phyloP scores from a whole-genome alignment of 1,140 invertebrate genomes.

The Drosophila lacertosa region DNA sequence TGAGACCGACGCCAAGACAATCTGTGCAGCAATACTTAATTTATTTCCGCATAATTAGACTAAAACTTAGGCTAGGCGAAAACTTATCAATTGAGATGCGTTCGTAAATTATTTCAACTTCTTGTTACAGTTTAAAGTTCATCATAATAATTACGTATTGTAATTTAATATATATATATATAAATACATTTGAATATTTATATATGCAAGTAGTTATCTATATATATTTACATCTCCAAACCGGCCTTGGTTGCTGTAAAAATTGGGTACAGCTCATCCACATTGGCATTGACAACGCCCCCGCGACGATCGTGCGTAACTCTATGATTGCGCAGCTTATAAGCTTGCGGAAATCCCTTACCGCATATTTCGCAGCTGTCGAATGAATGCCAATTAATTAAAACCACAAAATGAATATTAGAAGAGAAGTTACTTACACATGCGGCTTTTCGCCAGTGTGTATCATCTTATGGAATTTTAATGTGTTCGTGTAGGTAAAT shows the following conservation, averaged over 20 bases:
- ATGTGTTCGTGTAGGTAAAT: constrained; percentile 85
- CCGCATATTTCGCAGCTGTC: constrained; percentile 78
- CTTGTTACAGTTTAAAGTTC: constrained; percentile 57
- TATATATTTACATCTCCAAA: constrained; percentile 55
- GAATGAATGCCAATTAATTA: background rate
- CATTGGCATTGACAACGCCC: constrained; percentile 23
- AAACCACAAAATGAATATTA: background rate
- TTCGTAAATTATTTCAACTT: constrained; percentile 50
- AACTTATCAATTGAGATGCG: constrained; percentile 28
- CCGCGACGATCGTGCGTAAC: constrained; percentile 61
- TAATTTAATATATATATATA: constrained; percentile 37
- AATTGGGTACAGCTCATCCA: constrained; percentile 40
- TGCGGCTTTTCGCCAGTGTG: constrained; percentile 80
- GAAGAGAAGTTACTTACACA: constrained; percentile 64
- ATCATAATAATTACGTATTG: constrained; percentile 63
- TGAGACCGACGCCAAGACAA: constrained; percentile 93
- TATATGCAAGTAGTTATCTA: constrained; percentile 26
- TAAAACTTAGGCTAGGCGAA: constrained; percentile 49
- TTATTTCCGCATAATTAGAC: constrained; percentile 87
- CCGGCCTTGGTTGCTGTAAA: constrained; percentile 54
- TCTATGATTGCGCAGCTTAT: constrained; percentile 76
- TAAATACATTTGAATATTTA: constrained; percentile 23
- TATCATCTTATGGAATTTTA: constrained; percentile 83
- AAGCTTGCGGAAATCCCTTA: constrained; percentile 75
- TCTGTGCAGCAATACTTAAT: constrained; percentile 93